Evolutionary conservation across 2,113 vertebrate genomes (phyloP).

Genomic region (Lamprologus lemairii): DNA sequence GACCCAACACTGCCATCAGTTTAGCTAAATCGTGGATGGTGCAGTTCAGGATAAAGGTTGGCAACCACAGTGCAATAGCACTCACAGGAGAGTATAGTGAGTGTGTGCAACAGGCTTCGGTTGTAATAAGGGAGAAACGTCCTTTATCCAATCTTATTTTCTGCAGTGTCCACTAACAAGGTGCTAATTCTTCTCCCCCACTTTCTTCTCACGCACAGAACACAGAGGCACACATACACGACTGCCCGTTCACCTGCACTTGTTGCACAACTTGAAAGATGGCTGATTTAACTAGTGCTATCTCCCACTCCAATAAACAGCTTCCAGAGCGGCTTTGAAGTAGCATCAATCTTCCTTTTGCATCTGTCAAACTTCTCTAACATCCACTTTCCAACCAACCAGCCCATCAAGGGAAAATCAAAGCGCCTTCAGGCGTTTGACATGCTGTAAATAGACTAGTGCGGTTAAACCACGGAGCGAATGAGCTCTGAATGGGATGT

Average conservation of each 20-base stretch:
- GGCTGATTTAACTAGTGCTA: slow-evolving; percentile 35
- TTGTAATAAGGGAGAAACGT: background rate
- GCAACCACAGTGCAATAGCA: background rate
- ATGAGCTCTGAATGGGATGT: slow-evolving; percentile 40
- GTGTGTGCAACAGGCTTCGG: background rate
- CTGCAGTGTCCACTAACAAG: background rate
- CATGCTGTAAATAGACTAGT: slow-evolving; percentile 40
- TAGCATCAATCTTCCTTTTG: slow-evolving; percentile 55
- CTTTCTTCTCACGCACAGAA: background rate
- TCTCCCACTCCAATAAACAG: slow-evolving; percentile 47
- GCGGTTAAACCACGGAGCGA: background rate
- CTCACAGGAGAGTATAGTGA: background rate
- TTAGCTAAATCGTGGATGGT: background rate
- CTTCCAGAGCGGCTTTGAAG: slow-evolving; percentile 43
- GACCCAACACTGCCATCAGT: background rate
- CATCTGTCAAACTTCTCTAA: slow-evolving; percentile 49
- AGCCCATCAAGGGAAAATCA: slow-evolving; percentile 39
- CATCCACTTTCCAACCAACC: slow-evolving; percentile 37
- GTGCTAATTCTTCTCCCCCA: background rate
- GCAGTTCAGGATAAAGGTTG: background rate
- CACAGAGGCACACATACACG: background rate
- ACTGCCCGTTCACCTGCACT: background rate
- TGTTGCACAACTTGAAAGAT: slow-evolving; percentile 46
- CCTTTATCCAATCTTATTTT: background rate
- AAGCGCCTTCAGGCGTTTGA: slow-evolving; percentile 43